phyloP scores from a whole-genome alignment of 1,140 invertebrate genomes.

The Nebria ingens region DNA sequence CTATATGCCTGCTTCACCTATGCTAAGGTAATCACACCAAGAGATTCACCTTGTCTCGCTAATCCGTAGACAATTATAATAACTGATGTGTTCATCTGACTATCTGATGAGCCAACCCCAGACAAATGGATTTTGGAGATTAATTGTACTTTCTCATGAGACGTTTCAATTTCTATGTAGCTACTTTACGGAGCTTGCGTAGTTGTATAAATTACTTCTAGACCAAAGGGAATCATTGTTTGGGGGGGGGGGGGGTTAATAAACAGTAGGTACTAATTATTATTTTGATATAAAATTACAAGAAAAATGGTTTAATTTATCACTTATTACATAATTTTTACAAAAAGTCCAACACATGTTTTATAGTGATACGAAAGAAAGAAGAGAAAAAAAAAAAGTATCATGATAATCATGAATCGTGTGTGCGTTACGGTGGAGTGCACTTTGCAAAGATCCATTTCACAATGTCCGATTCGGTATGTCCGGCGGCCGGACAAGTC shows the following conservation, averaged over 20 bases:
- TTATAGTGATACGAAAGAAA: not conserved
- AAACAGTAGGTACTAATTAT: too few relatives aligned
- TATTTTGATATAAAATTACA: too few relatives aligned
- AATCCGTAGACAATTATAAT: constrained; percentile 8
- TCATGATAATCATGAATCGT: too few relatives aligned
- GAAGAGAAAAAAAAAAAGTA: not conserved
- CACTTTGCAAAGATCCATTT: not conserved
- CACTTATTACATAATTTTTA: too few relatives aligned
- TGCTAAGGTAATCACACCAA: not conserved
- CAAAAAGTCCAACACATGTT: too few relatives aligned
- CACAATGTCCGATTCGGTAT: not conserved
- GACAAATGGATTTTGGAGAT: constrained; percentile 1
- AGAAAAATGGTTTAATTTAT: too few relatives aligned
- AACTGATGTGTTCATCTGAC: constrained; percentile 4
- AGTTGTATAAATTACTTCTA: too few relatives aligned
- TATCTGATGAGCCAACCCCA: not conserved
- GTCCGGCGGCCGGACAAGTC: not conserved
- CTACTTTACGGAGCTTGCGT: too few relatives aligned
- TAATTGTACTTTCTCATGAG: not conserved
- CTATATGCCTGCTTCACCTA: not conserved
- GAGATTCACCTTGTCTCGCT: not conserved
- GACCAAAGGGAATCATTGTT: too few relatives aligned
- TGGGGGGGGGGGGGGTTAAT: too few relatives aligned
- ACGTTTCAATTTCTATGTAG: not conserved
- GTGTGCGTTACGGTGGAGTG: too few relatives aligned